Percentiles rank a stretch among this genome's conserved stretches.
Evolutionary conservation across 1,140 invertebrate genomes (phyloP).

Genomic region (Drosophila sproati): DNA sequence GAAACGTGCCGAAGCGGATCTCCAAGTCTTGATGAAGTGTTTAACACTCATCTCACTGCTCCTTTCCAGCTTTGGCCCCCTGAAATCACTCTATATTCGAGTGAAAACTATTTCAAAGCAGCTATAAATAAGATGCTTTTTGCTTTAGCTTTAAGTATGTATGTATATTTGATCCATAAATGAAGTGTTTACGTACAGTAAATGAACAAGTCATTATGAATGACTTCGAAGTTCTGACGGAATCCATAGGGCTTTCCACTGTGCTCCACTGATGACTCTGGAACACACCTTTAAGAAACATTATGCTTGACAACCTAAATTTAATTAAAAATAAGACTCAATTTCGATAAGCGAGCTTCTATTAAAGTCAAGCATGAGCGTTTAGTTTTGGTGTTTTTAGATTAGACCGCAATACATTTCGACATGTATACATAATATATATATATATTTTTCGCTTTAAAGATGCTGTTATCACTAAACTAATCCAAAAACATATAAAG

Average conservation of each 20-base stretch:
- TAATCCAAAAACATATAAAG: neutral
- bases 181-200: too few species aligned
- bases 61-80: slow-evolving; percentile 63
- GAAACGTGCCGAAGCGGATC: slow-evolving; percentile 44
- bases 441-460: neutral
- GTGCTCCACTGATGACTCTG: too few species aligned
- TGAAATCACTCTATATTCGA: slow-evolving; percentile 70
- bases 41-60: slow-evolving; percentile 68
- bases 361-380: too few species aligned
- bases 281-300: too few species aligned
- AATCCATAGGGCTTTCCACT: too few species aligned
- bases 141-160: neutral
- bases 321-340: neutral
- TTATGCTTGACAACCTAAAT: neutral
- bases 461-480: too few species aligned
- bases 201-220: too few species aligned
- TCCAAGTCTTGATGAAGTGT: slow-evolving; percentile 67
- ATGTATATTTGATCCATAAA: neutral
- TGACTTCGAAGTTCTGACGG: too few species aligned
- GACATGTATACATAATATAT: too few species aligned
- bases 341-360: neutral
- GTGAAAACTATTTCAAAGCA: slow-evolving; percentile 49
- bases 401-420: neutral
- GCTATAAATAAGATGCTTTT: slow-evolving; percentile 41
- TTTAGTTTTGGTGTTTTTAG: neutral